Evolutionary conservation across 2,797 vertebrate genomes (phyloP), one percentile per base, ranked within the genome.

Genomic region (Halcyon chelicuti): DNA sequence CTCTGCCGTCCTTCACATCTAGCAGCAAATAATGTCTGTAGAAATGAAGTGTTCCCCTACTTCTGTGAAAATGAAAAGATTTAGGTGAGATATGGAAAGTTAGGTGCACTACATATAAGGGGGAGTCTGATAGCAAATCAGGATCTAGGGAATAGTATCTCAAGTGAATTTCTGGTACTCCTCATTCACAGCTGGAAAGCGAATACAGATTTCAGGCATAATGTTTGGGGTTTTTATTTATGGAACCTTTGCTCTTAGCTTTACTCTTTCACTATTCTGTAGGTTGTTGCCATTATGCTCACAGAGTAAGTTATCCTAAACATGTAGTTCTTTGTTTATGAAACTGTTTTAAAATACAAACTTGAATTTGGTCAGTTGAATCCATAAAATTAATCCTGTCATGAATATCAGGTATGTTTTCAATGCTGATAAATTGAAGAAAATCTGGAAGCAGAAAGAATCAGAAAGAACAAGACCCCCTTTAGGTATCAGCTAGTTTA

Each of bases 251-350:
- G 16, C 19, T 91, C 16, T 78, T 75, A 29, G 37, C 20, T 87
- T 83, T 71, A 15, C 19, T 83, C 22, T 67, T 82, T 47, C 29
- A n/a, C 40, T 77, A 0, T 67, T 86, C 18, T 10, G 16, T 46
- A 44, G 11, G 7, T 39, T 88, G 7, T 35, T 86, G 37, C 8
- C 21, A 10, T 84, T 86, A 18, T 52, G 22, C 29, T 86, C 9
- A 28, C 28, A 63, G 62, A 58, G 11, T 42, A 49, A 87, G 31
- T 35, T 18, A 37, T 61, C 17, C 5, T 33, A 51, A 71, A 14
- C 0, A 0, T 60, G 17, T 57, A 33, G 10, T 18, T 85, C 7
- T 80, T 28, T 74, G 11, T 60, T 22, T 63, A 1, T 42, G 49
- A 7, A 80, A n/a, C 17, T 40, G 25, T 31, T 86, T 51, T 70